Conservation (phyloP, 2,888 invertebrate species). For the Gibbula magus region DNA sequence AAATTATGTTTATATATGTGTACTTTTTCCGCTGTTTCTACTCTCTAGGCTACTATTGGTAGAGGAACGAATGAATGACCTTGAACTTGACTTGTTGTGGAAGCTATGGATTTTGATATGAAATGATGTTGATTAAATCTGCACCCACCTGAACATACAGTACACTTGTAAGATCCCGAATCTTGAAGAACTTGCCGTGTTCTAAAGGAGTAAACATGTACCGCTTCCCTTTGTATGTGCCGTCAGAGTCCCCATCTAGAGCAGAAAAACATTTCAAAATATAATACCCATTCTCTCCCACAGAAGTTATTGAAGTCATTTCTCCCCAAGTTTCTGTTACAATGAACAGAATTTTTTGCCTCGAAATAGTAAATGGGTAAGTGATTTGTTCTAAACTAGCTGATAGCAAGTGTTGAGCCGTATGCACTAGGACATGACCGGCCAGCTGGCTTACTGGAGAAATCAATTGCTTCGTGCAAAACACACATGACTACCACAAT, state of each 20-base stretch:
- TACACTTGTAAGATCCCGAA: slow-evolving; percentile 61
- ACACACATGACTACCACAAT: no score
- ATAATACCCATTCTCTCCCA: not conserved
- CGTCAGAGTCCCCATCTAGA: slow-evolving; percentile 64
- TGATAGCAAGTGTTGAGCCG: no score
- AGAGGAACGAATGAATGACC: not conserved
- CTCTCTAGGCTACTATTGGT: not conserved
- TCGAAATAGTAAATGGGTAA: no score
- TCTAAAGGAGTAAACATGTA: slow-evolving; percentile 64
- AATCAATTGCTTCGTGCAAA: no score
- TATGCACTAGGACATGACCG: no score
- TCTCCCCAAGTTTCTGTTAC: no score
- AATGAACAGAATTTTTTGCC: no score
- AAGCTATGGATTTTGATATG: not conserved
- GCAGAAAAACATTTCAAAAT: not conserved
- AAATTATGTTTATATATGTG: no score
- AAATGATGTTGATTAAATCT: no score
- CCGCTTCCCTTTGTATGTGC: slow-evolving; percentile 60
- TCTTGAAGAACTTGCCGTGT: slow-evolving; percentile 63
- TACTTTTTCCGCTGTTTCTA: slow-evolving; percentile 16
- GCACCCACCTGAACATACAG: slow-evolving; percentile 61
- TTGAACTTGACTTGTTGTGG: not conserved
- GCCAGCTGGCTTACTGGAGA: no score
- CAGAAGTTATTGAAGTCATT: no score
- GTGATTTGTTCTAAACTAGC: no score